Conservation (phyloP, 2,888 invertebrate species). For the Hirtodrosophila histrioides region DNA sequence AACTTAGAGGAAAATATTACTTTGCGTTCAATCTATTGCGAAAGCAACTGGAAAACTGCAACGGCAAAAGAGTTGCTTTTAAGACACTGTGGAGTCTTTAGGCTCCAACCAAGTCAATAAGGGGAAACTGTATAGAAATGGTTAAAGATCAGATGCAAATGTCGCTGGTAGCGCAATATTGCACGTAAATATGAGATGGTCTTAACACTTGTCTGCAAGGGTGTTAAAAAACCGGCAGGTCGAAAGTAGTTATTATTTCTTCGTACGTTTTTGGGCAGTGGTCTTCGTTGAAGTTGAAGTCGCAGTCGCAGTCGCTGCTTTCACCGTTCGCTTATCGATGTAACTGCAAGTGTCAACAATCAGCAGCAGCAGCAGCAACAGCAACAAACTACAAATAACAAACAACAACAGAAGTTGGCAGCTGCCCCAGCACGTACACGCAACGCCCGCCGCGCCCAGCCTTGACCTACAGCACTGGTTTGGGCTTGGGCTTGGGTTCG, state of each 20-base stretch:
- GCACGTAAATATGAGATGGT: too few species aligned
- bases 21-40: too few species aligned
- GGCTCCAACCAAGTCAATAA: too few species aligned
- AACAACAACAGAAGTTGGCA: slow-evolving; percentile 34
- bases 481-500: slow-evolving; percentile 17
- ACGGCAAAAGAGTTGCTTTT: too few species aligned
- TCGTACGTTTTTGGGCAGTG: slow-evolving; percentile 20
- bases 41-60: too few species aligned
- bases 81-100: too few species aligned
- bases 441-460: slow-evolving; percentile 78
- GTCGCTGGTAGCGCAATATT: too few species aligned
- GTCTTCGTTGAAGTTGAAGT: slow-evolving; percentile 3
- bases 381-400: slow-evolving; percentile 11
- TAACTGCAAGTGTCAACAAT: slow-evolving; percentile 62
- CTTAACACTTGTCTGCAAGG: too few species aligned
- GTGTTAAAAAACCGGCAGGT: too few species aligned
- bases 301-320: slow-evolving; percentile 37
- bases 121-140: too few species aligned
- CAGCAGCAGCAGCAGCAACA: slow-evolving; percentile 10
- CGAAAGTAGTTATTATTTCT: background rate
- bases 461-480: slow-evolving; percentile 76
- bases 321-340: slow-evolving; percentile 57
- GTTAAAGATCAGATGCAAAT: too few species aligned
- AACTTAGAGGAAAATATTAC: too few species aligned
- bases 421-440: slow-evolving; percentile 60